A percentile compares a stretch with the other conserved stretches of the same genome.
Evolutionary conservation across 1,140 invertebrate genomes (phyloP).

Genomic region (Armadillidium nasatum): DNA sequence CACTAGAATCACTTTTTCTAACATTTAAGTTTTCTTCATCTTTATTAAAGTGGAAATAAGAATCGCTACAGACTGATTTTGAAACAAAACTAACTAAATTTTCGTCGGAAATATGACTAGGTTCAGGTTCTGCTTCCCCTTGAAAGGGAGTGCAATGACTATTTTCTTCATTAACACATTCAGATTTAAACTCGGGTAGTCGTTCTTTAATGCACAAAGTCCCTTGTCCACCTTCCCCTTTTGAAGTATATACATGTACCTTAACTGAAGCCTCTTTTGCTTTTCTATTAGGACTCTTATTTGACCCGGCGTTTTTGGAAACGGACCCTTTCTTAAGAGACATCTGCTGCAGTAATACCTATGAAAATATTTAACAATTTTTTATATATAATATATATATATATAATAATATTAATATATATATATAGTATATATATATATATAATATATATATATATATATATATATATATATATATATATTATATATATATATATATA

Average conservation of each 20-base stretch:
- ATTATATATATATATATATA: too few relatives aligned
- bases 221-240: slow-evolving; percentile 31
- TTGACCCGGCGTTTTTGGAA: slow-evolving; percentile 18
- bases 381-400: too few relatives aligned
- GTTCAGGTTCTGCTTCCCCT: neutral
- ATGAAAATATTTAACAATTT: slow-evolving; percentile 14
- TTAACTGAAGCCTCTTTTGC: slow-evolving; percentile 35
- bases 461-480: too few relatives aligned
- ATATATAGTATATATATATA: too few relatives aligned
- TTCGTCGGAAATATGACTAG: neutral
- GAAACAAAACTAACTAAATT: neutral
- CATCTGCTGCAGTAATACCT: slow-evolving; percentile 42
- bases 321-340: slow-evolving; percentile 36
- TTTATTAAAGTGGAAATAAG: neutral
- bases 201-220: slow-evolving; percentile 33
- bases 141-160: slow-evolving; percentile 3
- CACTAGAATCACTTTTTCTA: slow-evolving; percentile 20
- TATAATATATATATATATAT: too few relatives aligned
- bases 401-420: too few relatives aligned
- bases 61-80: neutral
- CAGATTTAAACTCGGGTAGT: neutral
- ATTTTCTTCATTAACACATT: neutral
- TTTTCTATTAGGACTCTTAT: slow-evolving; percentile 22
- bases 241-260: slow-evolving; percentile 41
- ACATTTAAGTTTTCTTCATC: slow-evolving; percentile 3